Conservation (phyloP, 2,888 invertebrate genomes). For the Patella caerulea region DNA sequence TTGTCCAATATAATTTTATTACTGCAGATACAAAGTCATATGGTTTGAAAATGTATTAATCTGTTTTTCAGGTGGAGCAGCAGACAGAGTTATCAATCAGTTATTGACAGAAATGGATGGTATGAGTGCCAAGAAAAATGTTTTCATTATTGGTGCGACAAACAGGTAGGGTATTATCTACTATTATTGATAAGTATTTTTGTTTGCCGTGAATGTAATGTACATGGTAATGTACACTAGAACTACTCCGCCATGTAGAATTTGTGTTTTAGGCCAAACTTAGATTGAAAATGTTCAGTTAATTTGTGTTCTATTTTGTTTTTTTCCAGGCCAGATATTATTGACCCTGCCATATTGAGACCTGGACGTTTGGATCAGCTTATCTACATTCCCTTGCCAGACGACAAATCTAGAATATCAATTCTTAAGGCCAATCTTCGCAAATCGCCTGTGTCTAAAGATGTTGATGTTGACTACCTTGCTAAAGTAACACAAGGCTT, state of each 20-base stretch:
- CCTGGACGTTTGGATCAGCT: slow-evolving; percentile 99
- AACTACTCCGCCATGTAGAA: no score
- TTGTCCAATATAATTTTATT: no score
- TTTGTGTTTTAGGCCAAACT: no score
- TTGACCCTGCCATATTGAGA: slow-evolving; percentile 98
- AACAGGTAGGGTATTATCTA: slow-evolving; percentile 76
- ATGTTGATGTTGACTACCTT: slow-evolving; percentile 86
- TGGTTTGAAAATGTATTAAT: no score
- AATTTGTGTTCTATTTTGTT: slow-evolving; percentile 15
- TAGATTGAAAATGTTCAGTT: no score
- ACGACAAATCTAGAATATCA: slow-evolving; percentile 96
- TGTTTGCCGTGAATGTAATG: not conserved
- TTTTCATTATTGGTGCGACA: slow-evolving; percentile 98
- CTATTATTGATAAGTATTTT: not conserved
- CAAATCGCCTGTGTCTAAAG: slow-evolving; percentile 95
- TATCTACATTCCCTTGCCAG: slow-evolving; percentile 99
- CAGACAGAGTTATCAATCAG: slow-evolving; percentile 99
- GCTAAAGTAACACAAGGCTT: slow-evolving; percentile 88
- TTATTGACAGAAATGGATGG: slow-evolving; percentile 99
- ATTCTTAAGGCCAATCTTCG: slow-evolving; percentile 96
- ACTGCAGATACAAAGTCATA: no score
- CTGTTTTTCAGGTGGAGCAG: slow-evolving; percentile 82
- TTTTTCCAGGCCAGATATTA: slow-evolving; percentile 84
- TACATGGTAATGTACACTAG: no score
- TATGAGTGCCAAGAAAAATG: slow-evolving; percentile 99